Base-by-base conservation (phyloP, 2,797 vertebrate species). In the Sandelia bainsii region DNA sequence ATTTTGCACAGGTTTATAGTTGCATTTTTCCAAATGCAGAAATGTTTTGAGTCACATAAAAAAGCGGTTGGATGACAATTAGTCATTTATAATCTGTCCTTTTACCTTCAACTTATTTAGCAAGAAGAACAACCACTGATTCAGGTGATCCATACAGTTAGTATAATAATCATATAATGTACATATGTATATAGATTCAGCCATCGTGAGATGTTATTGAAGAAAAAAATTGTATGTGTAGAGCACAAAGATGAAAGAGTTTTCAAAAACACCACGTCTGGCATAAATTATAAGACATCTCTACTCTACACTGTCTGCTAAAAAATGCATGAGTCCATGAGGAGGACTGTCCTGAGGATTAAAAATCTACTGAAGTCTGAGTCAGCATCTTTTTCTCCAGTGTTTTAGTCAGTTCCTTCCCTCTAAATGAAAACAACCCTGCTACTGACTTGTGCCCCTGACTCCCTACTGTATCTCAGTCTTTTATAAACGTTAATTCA, bases 361-460 rank as follows among this genome's bases (percentile, higher is more conserved):
- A 75, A 40, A 72, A 74, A 60, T 12, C 19, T 37, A 44, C 34
- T 34, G 20, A 54, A 6, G 17, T 49, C 51, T 59, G 63, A 81
- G 52, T 80, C 66, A 79, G 75, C 72, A 65, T 49, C 23, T 64
- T 69, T 58, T 50, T 14, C 37, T 7, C 25, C 6, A 20, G 34
- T 27, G 17, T 63, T 75, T 54, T 65, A 60, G 10, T 54, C 16
- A n/a, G 19, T 50, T 51, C 48, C 20, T 22, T 25, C 27, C 25
- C 7, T 63, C n/a, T 16, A 23, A 6, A n/a, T 11, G 11, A 42
- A 32, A 83, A 75, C 58, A 40, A 72, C 27, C 29, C 59, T 54
- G 51, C 5, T 29, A 20, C 37, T 76, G 19, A 14, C 49, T 64
- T 73, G 63, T 57, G 50, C 58, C 19, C 23, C 23, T 39, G n/a